Conservation (phyloP, 2,888 invertebrate genomes). For the Julus scanicus region DNA sequence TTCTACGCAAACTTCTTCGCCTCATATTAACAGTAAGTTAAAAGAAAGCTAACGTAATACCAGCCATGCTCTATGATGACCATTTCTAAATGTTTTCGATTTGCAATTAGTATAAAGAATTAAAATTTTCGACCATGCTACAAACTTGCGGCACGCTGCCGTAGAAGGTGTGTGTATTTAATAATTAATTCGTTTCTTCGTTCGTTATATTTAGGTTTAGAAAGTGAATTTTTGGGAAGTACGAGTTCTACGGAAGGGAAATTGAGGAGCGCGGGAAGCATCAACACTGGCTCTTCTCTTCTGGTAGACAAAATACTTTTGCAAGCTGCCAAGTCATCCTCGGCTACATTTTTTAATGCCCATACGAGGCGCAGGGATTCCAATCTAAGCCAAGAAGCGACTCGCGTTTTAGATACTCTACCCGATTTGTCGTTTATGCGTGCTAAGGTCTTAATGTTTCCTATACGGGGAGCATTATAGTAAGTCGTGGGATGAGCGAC, state of each 20-base stretch:
- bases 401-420: constrained; percentile 64
- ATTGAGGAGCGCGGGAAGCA: not conserved
- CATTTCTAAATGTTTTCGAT: too few species aligned
- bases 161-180: not conserved
- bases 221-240: constrained; percentile 53
- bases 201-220: constrained; percentile 46
- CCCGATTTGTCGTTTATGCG: constrained; percentile 67
- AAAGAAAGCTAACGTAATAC: too few species aligned
- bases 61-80: too few species aligned
- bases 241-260: not conserved
- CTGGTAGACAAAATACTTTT: constrained; percentile 64
- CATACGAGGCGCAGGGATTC: constrained; percentile 54
- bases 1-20: constrained; percentile 52
- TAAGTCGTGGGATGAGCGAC: not conserved
- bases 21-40: constrained; percentile 58
- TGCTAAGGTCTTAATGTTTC: constrained; percentile 67
- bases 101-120: too few species aligned
- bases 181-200: not conserved
- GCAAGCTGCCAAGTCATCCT: constrained; percentile 62
- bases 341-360: constrained; percentile 58
- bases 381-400: constrained; percentile 64
- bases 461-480: constrained; percentile 59
- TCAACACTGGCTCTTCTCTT: constrained; percentile 60
- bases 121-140: too few species aligned
- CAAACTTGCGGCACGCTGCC: too few species aligned